phyloP scores from a whole-genome alignment of 2,113 vertebrate genomes.

The Mesembrinibis cayennensis region DNA sequence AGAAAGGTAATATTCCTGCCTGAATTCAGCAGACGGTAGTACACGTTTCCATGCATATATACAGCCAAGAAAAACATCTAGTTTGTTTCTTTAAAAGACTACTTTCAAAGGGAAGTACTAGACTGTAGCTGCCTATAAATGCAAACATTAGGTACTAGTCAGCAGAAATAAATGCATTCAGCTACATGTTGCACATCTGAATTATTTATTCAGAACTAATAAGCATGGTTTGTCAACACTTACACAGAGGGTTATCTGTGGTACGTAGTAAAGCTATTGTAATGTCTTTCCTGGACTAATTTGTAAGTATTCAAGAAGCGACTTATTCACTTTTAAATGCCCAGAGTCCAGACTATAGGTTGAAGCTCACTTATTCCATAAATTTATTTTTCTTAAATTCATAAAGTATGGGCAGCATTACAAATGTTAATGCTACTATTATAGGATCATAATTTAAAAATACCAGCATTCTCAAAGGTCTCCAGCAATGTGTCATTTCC shows the following conservation, averaged over 20 bases:
- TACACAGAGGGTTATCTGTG: neutral
- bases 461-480: slow-evolving; percentile 65
- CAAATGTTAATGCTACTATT: slow-evolving; percentile 75
- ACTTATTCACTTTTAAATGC: slow-evolving; percentile 44
- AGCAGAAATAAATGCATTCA: slow-evolving; percentile 34
- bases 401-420: slow-evolving; percentile 64
- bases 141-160: neutral
- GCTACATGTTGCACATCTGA: slow-evolving; percentile 1
- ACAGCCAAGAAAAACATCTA: neutral
- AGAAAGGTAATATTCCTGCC: neutral
- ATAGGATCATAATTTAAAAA: slow-evolving; percentile 76
- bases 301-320: slow-evolving; percentile 33
- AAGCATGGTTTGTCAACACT: slow-evolving; percentile 19
- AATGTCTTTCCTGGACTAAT: slow-evolving; percentile 24
- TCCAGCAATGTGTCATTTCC: slow-evolving; percentile 74
- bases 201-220: slow-evolving; percentile 41
- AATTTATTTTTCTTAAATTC: slow-evolving; percentile 74
- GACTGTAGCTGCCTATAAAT: neutral
- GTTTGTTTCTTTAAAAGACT: neutral
- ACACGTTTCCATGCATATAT: neutral
- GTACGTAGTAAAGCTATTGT: slow-evolving; percentile 10
- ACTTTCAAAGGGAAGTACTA: slow-evolving; percentile 5
- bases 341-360: slow-evolving; percentile 24
- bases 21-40: neutral
- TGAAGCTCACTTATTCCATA: slow-evolving; percentile 57